A percentile compares a stretch with the other conserved stretches of the same genome.
Conservation (phyloP, 2,888 invertebrate species). For the Xestia rhomboidea region DNA sequence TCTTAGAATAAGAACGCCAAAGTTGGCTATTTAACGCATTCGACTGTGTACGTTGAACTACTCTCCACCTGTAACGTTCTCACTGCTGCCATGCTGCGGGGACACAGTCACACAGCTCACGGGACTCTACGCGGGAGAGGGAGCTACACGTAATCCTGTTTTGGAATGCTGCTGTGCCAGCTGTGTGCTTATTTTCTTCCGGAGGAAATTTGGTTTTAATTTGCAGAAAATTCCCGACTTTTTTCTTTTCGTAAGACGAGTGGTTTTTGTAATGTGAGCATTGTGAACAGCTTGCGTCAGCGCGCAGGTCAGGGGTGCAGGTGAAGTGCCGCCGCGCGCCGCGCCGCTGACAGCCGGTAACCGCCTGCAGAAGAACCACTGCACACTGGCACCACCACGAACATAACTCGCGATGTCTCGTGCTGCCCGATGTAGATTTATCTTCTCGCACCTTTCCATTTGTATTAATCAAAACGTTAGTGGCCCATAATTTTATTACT, state of each 20-base stretch:
- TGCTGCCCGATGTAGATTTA: neutral
- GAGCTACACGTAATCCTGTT: neutral
- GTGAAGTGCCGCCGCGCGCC: neutral
- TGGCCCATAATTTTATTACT: neutral
- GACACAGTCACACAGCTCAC: neutral
- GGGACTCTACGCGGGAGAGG: neutral
- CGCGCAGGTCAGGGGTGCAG: conserved; percentile 45
- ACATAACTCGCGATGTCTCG: no score
- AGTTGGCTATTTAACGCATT: no score
- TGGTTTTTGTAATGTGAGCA: neutral
- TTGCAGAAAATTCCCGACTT: neutral
- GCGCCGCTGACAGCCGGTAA: neutral
- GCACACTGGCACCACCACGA: no score
- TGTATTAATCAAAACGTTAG: neutral
- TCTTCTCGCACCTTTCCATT: neutral
- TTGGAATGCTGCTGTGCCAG: neutral
- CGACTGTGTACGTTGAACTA: neutral
- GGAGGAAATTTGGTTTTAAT: neutral
- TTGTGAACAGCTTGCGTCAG: conserved; percentile 44
- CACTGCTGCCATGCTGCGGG: neutral
- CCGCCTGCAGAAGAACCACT: conserved; percentile 33
- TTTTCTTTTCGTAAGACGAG: neutral
- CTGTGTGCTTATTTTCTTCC: neutral
- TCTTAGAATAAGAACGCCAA: no score
- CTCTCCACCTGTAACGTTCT: neutral